A percentile compares a stretch with the other conserved stretches of the same genome.
Conservation (phyloP, 1,140 invertebrate genomes). For the Drosophila mayri region DNA sequence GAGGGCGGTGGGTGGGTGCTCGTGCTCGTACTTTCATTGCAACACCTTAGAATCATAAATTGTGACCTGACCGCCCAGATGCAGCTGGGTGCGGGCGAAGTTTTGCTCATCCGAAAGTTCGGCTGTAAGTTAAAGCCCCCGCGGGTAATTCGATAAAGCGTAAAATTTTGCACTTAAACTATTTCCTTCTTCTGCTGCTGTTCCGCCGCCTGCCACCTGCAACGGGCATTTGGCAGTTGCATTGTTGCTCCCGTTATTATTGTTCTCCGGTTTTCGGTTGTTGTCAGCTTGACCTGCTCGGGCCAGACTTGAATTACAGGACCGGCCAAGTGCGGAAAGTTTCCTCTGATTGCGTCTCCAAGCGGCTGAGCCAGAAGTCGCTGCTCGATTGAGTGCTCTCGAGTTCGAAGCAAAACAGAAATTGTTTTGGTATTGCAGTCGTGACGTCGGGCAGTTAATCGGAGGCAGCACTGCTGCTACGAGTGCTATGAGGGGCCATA, state of each 20-base stretch:
- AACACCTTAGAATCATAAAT: constrained; percentile 82
- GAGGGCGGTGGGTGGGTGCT: constrained; percentile 32
- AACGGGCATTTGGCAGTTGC: constrained; percentile 63
- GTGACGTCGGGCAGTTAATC: constrained; percentile 31
- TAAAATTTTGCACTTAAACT: constrained; percentile 84
- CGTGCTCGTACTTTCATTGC: constrained; percentile 69
- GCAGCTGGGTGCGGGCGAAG: constrained; percentile 34
- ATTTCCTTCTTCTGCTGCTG: constrained; percentile 54
- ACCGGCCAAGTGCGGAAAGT: constrained; percentile 48
- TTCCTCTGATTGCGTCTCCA: constrained; percentile 61
- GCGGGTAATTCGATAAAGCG: constrained; percentile 84
- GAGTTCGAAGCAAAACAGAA: constrained; percentile 24
- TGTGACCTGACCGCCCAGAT: constrained; percentile 42
- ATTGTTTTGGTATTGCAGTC: constrained; percentile 19
- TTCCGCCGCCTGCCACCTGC: background rate
- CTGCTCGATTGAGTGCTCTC: constrained; percentile 44
- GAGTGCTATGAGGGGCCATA: background rate
- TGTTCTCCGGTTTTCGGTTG: constrained; percentile 44
- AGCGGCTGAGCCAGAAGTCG: constrained; percentile 25
- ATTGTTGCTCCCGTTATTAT: constrained; percentile 51
- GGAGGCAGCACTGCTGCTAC: background rate
- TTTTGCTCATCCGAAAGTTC: constrained; percentile 64
- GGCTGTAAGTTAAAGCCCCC: constrained; percentile 78
- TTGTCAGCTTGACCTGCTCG: constrained; percentile 59
- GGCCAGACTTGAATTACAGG: constrained; percentile 56